Evolutionary conservation across 2,888 invertebrate species (phyloP), one percentile per base, ranked within the genome.

Genomic region (Microctonus aethiopoides): DNA sequence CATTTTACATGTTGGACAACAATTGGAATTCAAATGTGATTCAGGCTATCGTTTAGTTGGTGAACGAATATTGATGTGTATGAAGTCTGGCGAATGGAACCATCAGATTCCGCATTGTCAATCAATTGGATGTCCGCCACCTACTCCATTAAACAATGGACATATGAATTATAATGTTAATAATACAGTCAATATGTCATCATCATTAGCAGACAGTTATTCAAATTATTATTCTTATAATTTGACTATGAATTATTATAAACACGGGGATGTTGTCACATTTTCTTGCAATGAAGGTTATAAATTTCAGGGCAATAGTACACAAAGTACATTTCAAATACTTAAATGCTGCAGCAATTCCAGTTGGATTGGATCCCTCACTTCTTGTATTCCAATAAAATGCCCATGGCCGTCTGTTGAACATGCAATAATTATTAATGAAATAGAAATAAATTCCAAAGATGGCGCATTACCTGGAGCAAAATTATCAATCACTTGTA

Each of bases 361-460:
- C n/a, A 86, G 86, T 57, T 93, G 93, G 93, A 88, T 87, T 60
- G 91, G 91, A 0, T 82, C 87, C 16, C 87, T 88, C 11, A 90
- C 91, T 6, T 83, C 87, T 72, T 93, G 93, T 78, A 82, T 79
- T 29, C 73, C 75, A 3, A 64, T 80, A 0, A 72, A 67, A 13
- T 83, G 83, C 60, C 67, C 78, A 0, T 66, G 72, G 70, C 84
- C 82, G 13, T 68, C 20, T 0, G 56, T 78, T 1, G 26, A 76
- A 34, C 77, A 80, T 32, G 80, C 76, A 3, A 75, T 57, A 71
- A 57, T 79, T 34, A 63, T 46, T 11, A 57, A 74, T 7, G 36
- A 61, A 9, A 34, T 39, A 1, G 61, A 70, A 20, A 67, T 36
- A 26, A 16, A 68, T 34, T 13, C 52, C 0, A 57, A 65, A 20